phyloP scores from a whole-genome alignment of 2,113 vertebrate species.

The Poecilia latipinna region DNA sequence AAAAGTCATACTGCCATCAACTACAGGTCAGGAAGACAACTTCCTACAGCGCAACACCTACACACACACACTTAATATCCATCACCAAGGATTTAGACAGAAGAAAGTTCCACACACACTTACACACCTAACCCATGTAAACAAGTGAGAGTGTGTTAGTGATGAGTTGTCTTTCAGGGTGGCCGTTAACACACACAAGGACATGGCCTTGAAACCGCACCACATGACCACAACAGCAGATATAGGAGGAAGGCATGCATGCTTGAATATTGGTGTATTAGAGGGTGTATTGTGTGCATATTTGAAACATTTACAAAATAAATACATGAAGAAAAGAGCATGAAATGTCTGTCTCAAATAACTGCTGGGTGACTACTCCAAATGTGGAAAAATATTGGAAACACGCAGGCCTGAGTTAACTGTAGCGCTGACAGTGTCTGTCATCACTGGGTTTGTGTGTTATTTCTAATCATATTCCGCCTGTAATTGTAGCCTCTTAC shows the following conservation, averaged over 20 bases:
- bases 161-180: conserved; percentile 42
- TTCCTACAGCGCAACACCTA: conserved; percentile 63
- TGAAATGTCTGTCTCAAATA: background rate
- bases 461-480: conserved; percentile 3
- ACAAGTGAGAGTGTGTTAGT: conserved; percentile 32
- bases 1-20: conserved; percentile 75
- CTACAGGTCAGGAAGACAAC: conserved; percentile 74
- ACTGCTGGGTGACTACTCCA: background rate
- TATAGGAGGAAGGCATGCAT: background rate
- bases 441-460: background rate
- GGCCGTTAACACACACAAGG: conserved; percentile 40
- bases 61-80: conserved; percentile 34
- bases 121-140: conserved; percentile 47
- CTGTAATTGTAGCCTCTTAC: background rate
- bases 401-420: background rate
- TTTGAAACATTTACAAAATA: background rate
- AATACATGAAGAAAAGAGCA: background rate
- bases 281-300: background rate
- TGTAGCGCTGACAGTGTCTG: background rate
- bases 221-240: conserved; percentile 13
- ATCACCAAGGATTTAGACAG: conserved; percentile 49
- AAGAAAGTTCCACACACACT: conserved; percentile 42
- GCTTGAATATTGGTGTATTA: background rate
- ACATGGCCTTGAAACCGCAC: conserved; percentile 30
- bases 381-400: background rate